Evolutionary conservation across 2,797 vertebrate genomes (phyloP), one percentile per base, ranked within the genome.

Genomic region (Cichlasoma orientale): DNA sequence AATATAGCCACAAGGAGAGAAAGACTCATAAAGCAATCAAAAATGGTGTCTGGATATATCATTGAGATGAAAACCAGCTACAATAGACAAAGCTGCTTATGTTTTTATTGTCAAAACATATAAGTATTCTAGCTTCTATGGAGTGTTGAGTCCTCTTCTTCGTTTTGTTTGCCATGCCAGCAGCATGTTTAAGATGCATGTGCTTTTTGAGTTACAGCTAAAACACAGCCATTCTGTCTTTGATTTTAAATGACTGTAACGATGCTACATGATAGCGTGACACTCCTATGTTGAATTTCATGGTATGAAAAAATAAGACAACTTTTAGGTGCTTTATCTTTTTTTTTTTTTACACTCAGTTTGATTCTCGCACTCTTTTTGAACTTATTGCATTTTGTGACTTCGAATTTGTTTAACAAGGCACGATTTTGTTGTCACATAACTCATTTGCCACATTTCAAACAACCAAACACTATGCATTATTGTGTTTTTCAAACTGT

Each of bases 171-270:
- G 86, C 86, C 90, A 88, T 88, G 83, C 80, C 79, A 80, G 80
- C 86, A 70, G 92, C 92, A 93, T 94, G 93, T 90, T 91, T 79
- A 86, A 71, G 78, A 90, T 93, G 94, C 94, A 95, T 93, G 95
- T 84, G 85, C 92, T 90, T 86, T 91, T 91, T 90, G 89, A 92
- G 88, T 93, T 89, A 80, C 87, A 92, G 84, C 82, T 89, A 85
- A 84, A 94, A 86, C 90, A 90, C 88, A 89, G 84, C 89, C 90
- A 87, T 86, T 63, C 89, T 95, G 93, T 93, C 94, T 95, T 95
- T 93, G 79, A 89, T 89, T 90, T 94, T 70, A 68, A 85, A 83
- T 86, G 82, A 85, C 85, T 82, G 81, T 91, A 89, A 78, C 87
- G 81, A 81, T 56, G 77, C 82, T 79, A 75, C 80, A 80, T 84